Evolutionary conservation across 2,888 invertebrate genomes (phyloP).

Genomic region (Leptothorax acervorum): DNA sequence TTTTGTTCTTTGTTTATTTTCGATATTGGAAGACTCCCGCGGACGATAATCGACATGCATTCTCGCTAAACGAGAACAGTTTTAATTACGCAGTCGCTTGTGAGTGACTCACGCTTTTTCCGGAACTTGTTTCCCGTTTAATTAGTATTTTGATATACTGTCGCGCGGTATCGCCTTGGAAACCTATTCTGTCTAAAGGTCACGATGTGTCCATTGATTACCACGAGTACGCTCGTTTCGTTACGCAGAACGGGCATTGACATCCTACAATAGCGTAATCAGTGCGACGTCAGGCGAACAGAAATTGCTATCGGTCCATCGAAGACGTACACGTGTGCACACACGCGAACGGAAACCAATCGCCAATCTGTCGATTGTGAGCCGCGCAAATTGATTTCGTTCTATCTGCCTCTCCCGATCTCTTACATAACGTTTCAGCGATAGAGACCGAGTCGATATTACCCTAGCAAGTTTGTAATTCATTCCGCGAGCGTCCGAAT

Average conservation of each 20-base stretch:
- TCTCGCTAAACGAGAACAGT: not conserved
- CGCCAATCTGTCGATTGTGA: not conserved
- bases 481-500: not conserved
- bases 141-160: constrained; percentile 20
- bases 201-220: not conserved
- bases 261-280: constrained; percentile 26
- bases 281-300: not conserved
- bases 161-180: not conserved
- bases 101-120: not conserved
- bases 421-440: constrained; percentile 19
- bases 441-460: not conserved
- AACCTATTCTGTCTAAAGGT: not conserved
- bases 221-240: not conserved
- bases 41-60: not conserved
- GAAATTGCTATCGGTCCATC: constrained; percentile 7
- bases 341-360: not conserved
- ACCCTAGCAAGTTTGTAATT: not conserved
- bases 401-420: constrained; percentile 24
- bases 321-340: not conserved
- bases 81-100: not conserved
- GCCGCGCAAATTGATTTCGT: constrained; percentile 22
- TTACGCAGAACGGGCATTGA: constrained; percentile 14
- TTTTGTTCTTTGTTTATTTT: not conserved
- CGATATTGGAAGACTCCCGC: not conserved
- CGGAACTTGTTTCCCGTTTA: not conserved